phyloP scores from a whole-genome alignment of 2,888 invertebrate genomes.

The Pherbina coryleti region DNA sequence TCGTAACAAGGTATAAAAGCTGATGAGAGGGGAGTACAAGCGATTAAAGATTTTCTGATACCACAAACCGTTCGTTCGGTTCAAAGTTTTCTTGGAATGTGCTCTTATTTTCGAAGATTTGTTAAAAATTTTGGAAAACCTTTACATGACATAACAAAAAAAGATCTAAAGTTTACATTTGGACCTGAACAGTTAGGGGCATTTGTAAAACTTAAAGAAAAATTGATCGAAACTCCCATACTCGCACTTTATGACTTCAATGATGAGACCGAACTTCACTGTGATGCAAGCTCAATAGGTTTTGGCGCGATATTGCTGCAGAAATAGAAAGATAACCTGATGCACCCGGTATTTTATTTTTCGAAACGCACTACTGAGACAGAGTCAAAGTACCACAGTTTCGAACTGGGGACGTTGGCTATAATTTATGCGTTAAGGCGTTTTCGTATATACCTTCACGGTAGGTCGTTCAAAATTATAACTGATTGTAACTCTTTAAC shows the following conservation, averaged over 20 bases:
- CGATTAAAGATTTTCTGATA: neutral
- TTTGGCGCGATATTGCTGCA: conserved; percentile 60
- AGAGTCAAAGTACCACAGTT: too few species aligned
- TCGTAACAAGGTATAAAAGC: neutral
- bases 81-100: conserved; percentile 39
- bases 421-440: conserved; percentile 24
- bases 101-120: conserved; percentile 45
- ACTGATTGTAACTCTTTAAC: conserved; percentile 12
- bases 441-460: conserved; percentile 2
- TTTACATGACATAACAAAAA: conserved; percentile 39
- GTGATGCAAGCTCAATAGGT: conserved; percentile 59
- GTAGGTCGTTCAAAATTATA: neutral
- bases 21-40: neutral
- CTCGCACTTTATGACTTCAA: conserved; percentile 53
- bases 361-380: too few species aligned
- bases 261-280: conserved; percentile 60
- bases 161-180: conserved; percentile 43
- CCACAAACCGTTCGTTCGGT: conserved; percentile 17
- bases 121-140: conserved; percentile 41
- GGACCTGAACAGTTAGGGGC: conserved; percentile 34
- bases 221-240: conserved; percentile 38
- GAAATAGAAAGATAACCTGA: conserved; percentile 8
- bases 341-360: conserved; percentile 27
- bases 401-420: conserved; percentile 36
- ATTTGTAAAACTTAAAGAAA: conserved; percentile 40